These are phyloP conservation scores for Keiferia lycopersicella DNA, from an alignment of 2,888 invertebrate species.

Conservation along the genomic window DNA sequence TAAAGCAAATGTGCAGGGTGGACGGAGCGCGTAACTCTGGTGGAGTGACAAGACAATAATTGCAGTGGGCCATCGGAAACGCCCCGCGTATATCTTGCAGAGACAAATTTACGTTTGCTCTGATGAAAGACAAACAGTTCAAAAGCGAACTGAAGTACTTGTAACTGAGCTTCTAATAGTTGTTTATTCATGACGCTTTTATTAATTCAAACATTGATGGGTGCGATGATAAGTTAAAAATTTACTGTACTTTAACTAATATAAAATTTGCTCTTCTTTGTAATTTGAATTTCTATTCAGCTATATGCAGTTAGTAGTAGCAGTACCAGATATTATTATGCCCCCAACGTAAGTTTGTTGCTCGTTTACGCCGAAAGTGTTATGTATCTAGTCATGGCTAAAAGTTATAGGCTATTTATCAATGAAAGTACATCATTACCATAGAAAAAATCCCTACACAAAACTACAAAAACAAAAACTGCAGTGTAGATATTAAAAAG, in stretches of 20 bases:
- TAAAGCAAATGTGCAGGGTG: constrained; percentile 61
- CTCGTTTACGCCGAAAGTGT: too few relatives aligned
- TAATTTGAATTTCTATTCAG: neutral
- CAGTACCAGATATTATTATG: too few relatives aligned
- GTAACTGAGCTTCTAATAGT: constrained; percentile 13
- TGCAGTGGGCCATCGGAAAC: constrained; percentile 59
- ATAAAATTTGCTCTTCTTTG: neutral
- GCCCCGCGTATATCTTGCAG: constrained; percentile 56
- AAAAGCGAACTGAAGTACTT: constrained; percentile 43
- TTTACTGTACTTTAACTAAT: neutral
- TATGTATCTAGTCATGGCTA: too few relatives aligned
- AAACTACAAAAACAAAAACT: too few relatives aligned
- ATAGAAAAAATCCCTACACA: too few relatives aligned
- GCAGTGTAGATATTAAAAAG: neutral
- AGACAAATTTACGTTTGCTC: constrained; percentile 71
- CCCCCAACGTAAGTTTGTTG: too few relatives aligned
- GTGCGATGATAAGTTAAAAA: neutral
- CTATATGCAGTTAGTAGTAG: too few relatives aligned
- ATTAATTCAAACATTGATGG: constrained; percentile 19
- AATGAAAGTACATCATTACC: too few relatives aligned
- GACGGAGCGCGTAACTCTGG: constrained; percentile 65
- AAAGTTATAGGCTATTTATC: too few relatives aligned
- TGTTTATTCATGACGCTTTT: constrained; percentile 21
- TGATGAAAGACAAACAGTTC: constrained; percentile 65
- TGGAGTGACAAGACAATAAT: constrained; percentile 77